Evolutionary conservation across 2,797 vertebrate genomes (phyloP).

Genomic region (Acanthornis magna): DNA sequence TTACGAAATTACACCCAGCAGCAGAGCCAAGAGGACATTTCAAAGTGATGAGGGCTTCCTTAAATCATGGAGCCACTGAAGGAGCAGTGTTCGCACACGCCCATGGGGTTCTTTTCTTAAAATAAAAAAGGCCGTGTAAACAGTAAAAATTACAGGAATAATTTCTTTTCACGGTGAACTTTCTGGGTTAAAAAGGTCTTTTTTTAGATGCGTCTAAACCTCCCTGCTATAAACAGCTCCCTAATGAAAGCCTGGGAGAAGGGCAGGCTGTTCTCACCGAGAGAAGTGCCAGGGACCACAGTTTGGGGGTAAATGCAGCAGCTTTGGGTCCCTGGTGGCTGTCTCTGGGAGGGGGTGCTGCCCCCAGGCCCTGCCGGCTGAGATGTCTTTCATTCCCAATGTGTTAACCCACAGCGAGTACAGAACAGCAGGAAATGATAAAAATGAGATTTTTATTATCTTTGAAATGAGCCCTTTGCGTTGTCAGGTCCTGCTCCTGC

Average conservation of each 20-base stretch:
- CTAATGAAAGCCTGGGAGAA: background rate
- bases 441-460: background rate
- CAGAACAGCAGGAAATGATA: background rate
- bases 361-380: no score
- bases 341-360: background rate
- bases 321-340: background rate
- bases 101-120: background rate
- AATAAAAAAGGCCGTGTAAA: background rate
- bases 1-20: background rate
- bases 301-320: background rate
- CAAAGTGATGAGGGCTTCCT: background rate
- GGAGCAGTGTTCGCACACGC: background rate
- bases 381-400: accelerated
- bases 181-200: background rate
- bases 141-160: background rate
- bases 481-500: background rate
- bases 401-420: accelerated
- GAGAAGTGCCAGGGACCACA: no score
- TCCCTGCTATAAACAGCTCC: background rate
- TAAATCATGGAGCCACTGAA: background rate
- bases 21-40: background rate
- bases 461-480: background rate
- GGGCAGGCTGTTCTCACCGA: no score
- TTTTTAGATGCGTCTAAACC: background rate
- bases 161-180: background rate